Base-by-base conservation (phyloP, 2,888 invertebrate genomes). In the Coenonympha glycerion region DNA sequence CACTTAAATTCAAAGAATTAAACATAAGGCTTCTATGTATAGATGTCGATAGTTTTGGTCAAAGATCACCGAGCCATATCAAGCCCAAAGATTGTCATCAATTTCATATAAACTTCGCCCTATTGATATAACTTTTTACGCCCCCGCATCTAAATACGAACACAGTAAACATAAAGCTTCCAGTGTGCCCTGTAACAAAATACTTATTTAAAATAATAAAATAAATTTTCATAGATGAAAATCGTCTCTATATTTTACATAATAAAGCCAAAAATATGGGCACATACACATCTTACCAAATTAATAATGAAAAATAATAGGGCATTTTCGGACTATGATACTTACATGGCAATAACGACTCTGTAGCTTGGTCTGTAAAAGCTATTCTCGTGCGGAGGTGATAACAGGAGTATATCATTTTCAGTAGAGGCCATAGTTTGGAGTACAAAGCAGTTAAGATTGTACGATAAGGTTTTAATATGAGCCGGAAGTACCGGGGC, bases 391-490 rank as follows among this genome's bases (percentile, higher is more conserved):
- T 49, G 49, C 61, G 66, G 30, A 53, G 49, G 65, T 66, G 65
- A 60, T 66, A 61, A 60, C 62, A 64, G 65, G 13, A 74, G 74
- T 83, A 82, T 79, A 84, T 84, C 76, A 83, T 84, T 84, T 83
- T 79, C 77, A 75, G 68, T 62, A 66, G 68, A 70, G 73, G 76
- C 74, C 73, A 70, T 77, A 84, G 82, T 84, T 86, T 86, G 72
- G 74, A 86, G 83, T 80, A 80, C 76, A 69, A 69, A 76, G 82
- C 68, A 80, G 86, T 86, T 86, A 81, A 86, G 86, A 87, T 86
- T 69, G 71, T 57, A 59, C 81, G 86, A 87, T 87, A 86, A 79
- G 62, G 73, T 77, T 82, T 85, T 86, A 85, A 86, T 87, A 86
- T 77, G 81, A 85, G 84, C 76, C 86, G 86, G 86, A 85, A 86